These are phyloP conservation scores for Invenusta paracnida DNA, from an alignment of 2,888 invertebrate genomes.

Conservation along the genomic window DNA sequence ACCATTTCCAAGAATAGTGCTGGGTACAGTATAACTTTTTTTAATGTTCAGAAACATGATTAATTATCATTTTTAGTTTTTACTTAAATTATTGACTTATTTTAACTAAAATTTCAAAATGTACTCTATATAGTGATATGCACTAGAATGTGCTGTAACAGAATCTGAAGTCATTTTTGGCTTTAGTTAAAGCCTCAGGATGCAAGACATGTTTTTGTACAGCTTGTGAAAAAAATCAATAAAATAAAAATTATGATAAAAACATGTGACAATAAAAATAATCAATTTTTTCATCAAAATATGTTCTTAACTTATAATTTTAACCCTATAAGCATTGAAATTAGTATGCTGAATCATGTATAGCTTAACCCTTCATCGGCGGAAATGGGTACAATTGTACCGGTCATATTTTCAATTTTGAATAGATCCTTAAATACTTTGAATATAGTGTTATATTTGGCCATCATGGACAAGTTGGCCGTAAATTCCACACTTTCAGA, in stretches of 20 bases:
- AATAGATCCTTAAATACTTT: background rate
- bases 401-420: background rate
- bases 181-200: background rate
- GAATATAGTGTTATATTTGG: background rate
- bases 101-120: background rate
- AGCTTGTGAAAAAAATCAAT: background rate
- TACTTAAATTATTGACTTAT: background rate
- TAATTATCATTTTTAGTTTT: background rate
- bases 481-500: background rate
- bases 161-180: background rate
- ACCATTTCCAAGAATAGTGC: background rate
- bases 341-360: background rate
- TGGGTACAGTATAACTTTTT: background rate
- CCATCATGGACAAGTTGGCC: background rate
- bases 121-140: background rate
- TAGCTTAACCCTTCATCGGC: background rate
- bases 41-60: background rate
- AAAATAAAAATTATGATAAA: background rate
- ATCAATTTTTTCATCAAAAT: background rate
- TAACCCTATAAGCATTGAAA: background rate
- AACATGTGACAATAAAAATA: background rate
- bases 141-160: background rate
- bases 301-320: background rate
- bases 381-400: background rate
- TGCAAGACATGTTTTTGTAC: background rate